Evolutionary conservation across 2,797 vertebrate species (phyloP).

Genomic region (Staurois parvus): DNA sequence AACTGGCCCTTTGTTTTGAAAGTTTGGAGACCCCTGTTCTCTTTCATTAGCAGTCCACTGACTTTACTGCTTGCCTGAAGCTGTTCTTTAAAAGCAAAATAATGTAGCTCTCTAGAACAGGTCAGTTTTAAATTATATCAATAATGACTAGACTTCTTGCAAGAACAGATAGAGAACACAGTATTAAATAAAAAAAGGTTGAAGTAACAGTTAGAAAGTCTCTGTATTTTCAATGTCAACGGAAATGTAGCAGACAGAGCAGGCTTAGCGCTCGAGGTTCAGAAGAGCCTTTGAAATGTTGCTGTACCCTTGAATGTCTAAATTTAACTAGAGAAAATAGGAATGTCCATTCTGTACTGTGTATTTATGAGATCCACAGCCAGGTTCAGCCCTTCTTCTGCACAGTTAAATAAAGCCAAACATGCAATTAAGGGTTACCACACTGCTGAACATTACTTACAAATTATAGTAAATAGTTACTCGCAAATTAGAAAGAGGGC

Average conservation of each 20-base stretch:
- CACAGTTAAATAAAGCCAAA: slow-evolving; percentile 19
- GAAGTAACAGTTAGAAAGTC: neutral
- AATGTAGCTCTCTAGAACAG: neutral
- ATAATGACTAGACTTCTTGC: neutral
- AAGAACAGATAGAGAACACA: neutral
- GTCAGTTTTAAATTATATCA: neutral
- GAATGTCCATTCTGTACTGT: slow-evolving; percentile 7
- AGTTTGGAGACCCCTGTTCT: no score
- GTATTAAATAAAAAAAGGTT: neutral
- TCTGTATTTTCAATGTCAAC: neutral
- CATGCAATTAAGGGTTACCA: slow-evolving; percentile 33
- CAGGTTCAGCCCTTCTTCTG: slow-evolving; percentile 7
- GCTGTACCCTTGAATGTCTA: slow-evolving; percentile 26
- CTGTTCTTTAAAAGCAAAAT: neutral
- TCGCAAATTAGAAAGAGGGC: slow-evolving; percentile 29
- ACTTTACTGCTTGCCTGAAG: neutral
- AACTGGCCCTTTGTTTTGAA: no score
- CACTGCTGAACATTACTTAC: slow-evolving; percentile 10
- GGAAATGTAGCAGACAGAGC: slow-evolving; percentile 11
- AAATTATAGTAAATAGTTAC: slow-evolving; percentile 19
- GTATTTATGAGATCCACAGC: slow-evolving; percentile 15
- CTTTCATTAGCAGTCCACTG: no score
- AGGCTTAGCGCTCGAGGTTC: neutral
- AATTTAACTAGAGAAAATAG: slow-evolving; percentile 49
- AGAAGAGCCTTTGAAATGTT: slow-evolving; percentile 28